phyloP scores from a whole-genome alignment of 2,113 vertebrate genomes.

The Lepidothrix coronata region DNA sequence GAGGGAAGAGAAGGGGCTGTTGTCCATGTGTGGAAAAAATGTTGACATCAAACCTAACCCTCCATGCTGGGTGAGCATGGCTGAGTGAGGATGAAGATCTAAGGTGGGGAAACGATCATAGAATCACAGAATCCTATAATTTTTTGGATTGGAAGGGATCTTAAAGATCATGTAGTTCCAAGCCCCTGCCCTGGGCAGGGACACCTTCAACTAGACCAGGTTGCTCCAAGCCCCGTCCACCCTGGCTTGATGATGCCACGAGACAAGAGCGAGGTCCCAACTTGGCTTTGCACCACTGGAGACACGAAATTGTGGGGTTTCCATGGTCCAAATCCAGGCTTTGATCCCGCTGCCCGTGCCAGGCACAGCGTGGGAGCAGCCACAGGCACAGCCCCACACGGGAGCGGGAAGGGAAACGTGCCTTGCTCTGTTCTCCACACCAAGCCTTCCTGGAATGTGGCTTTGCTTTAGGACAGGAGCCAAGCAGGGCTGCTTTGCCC shows the following conservation, averaged over 20 bases:
- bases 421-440: neutral
- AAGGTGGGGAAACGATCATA: neutral
- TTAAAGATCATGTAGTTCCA: neutral
- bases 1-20: neutral
- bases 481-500: neutral
- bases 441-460: neutral
- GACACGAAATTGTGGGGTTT: neutral
- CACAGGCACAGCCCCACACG: neutral
- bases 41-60: neutral
- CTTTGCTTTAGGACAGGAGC: neutral
- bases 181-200: neutral
- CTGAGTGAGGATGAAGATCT: neutral
- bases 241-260: neutral
- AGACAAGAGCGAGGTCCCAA: neutral
- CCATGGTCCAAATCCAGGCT: rapidly evolving
- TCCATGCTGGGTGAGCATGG: neutral
- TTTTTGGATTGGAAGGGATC: neutral
- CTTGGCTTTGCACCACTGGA: neutral
- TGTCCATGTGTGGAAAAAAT: rapidly evolving
- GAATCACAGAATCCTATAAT: neutral
- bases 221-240: neutral
- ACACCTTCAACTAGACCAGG: neutral
- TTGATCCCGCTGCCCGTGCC: neutral
- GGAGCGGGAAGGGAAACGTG: neutral
- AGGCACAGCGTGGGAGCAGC: neutral